Evolutionary conservation across 1,140 invertebrate genomes (phyloP), one percentile per base, ranked within the genome.

Genomic region (Ganaspis sp.): DNA sequence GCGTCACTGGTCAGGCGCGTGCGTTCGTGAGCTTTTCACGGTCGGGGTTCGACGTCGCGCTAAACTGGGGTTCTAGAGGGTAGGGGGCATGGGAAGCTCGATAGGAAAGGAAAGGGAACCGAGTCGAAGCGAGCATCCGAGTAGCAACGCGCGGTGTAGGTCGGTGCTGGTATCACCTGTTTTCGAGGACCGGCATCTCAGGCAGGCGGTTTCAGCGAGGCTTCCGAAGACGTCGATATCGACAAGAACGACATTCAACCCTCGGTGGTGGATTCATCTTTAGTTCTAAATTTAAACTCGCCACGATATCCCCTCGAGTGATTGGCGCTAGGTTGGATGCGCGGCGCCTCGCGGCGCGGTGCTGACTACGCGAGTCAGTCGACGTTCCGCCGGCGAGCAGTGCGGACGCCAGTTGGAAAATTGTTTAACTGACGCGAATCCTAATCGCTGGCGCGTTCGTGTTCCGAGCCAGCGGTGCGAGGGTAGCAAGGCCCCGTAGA

Each of bases 321-420:
- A 73, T 58, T 70, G 49, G 54, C 77, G 64, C 23, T 34, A 54
- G 64, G 21, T 72, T 53, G 69, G 26, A 15, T 58, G 75, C 58
- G 53, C 76, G 79, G 77, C 81, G 78, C 74, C 58, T 54, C 58
- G 78, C 74, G 74, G 74, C 38, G 21, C 70, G 71, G 45, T 71
- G 75, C 70, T 71, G 45, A 91, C 89, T 89, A 91, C 89, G 88
- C 79, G 87, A 91, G 89, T 91, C 90, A 91, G 90, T 91, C 85
- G 82, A 88, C 84, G 86, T 80, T 87, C 87, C 87, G 89, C 90
- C 89, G 89, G 88, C 87, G 85, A 88, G 81, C 80, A 82, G 89
- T 85, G 88, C 85, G 86, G 87, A 83, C 74, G 80, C 49, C 64
- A 70, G 76, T 70, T 75, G 37, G 73, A 69, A 73, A 77, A 72